These are phyloP conservation scores for Sebastes ruberrimus DNA, from an alignment of 2,797 vertebrate species.

Conservation along the genomic window DNA sequence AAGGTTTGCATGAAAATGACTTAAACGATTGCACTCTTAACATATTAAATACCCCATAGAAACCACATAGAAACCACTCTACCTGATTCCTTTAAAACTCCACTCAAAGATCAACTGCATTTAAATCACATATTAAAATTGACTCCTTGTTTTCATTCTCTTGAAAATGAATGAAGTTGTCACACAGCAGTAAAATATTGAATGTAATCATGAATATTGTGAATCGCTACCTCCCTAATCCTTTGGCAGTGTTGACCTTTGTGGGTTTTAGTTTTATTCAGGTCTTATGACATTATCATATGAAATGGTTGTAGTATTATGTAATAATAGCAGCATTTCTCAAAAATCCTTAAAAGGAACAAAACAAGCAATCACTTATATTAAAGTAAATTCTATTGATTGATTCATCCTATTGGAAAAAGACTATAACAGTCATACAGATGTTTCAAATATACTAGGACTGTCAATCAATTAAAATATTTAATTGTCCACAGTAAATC, in stretches of 20 bases:
- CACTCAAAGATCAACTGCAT: not conserved
- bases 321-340: not conserved
- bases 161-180: not conserved
- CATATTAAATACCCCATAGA: not conserved
- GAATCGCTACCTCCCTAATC: slow-evolving; percentile 3
- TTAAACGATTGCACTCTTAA: not conserved
- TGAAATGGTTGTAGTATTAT: slow-evolving; percentile 10
- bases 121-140: not conserved
- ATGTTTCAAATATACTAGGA: not conserved
- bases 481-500: no score
- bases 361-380: not conserved
- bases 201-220: slow-evolving; percentile 12
- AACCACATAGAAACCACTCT: not conserved
- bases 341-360: not conserved
- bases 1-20: not conserved
- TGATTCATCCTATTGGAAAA: not conserved
- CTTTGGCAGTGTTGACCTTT: slow-evolving; percentile 4
- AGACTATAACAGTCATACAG: not conserved
- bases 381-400: not conserved
- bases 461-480: no score
- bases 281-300: slow-evolving; percentile 24
- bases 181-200: not conserved
- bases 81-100: not conserved
- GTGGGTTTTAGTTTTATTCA: slow-evolving; percentile 17
- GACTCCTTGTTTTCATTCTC: not conserved